Conservation (phyloP, 2,888 invertebrate species). For the Eupsilia transversa region DNA sequence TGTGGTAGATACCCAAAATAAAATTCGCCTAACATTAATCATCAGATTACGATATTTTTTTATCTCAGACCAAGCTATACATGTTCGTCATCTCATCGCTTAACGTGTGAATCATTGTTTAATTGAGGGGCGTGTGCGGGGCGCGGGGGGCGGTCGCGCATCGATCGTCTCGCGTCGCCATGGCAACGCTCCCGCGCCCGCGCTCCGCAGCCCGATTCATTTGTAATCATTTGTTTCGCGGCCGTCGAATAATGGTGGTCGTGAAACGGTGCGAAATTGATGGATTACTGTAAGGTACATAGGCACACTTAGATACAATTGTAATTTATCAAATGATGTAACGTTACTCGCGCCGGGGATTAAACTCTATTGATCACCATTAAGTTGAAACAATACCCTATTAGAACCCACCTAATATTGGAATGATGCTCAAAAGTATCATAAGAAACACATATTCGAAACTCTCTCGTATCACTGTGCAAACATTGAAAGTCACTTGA, state of each 20-base stretch:
- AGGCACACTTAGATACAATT: slow-evolving; percentile 68
- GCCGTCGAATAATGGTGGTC: slow-evolving; percentile 86
- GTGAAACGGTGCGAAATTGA: slow-evolving; percentile 86
- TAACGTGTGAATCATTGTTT: slow-evolving; percentile 89
- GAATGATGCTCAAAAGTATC: background rate
- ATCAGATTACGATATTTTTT: slow-evolving; percentile 23
- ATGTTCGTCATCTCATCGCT: slow-evolving; percentile 81
- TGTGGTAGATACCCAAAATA: background rate
- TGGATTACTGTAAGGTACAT: slow-evolving; percentile 78
- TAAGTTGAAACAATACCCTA: slow-evolving; percentile 22
- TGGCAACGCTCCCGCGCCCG: slow-evolving; percentile 79
- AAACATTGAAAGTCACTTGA: background rate
- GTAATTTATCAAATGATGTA: slow-evolving; percentile 67
- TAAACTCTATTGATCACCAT: slow-evolving; percentile 23
- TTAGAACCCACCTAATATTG: background rate
- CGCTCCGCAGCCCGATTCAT: slow-evolving; percentile 82
- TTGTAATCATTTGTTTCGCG: slow-evolving; percentile 90
- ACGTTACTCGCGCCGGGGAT: slow-evolving; percentile 31
- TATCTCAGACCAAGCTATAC: slow-evolving; percentile 69
- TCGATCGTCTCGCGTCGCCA: slow-evolving; percentile 89
- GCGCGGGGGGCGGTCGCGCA: slow-evolving; percentile 77
- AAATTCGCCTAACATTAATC: background rate
- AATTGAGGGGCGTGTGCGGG: slow-evolving; percentile 82
- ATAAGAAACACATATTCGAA: background rate
- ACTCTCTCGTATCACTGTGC: background rate